Base-by-base conservation (phyloP, 1,140 invertebrate species). In the Plodia interpunctella region DNA sequence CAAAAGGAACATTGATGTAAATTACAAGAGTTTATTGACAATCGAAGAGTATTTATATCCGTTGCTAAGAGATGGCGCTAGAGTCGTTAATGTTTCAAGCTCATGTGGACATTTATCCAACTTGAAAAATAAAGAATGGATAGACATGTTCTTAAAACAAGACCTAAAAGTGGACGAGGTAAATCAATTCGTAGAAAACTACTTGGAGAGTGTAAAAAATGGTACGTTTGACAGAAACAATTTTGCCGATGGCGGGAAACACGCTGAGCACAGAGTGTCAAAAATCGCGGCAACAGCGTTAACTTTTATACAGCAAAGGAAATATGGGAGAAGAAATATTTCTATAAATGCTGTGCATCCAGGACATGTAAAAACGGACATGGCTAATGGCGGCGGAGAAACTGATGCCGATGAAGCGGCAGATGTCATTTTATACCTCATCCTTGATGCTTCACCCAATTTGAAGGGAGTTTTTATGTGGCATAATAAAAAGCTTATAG, bases 1-100 rank as follows among this genome's bases (percentile, higher is more conserved):
- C 6, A 92, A 94, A 76, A 87, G 92, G 30, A 95, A 94, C 8
- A 83, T 95, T 2, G 85, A 88, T 44, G 90, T 92, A 0, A 96
- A 97, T 83, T 96, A 93, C 77, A 93, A 91, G 72, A 92, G 90
- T 44, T 91, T 93, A 18, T 66, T 94, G 19, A 86, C 86, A 62
- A 88, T 94, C 9, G 95, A 94, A 74, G 76, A 94, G 25, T 83
- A 83, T 55, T 79, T 96, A 9, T 95, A 94, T 80, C 95, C 95
- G 0, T 65, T 96, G 3, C 83, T 96, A 54, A 81, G 90, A 66
- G 83, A 93, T 62, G 91, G 93, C 84, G 94, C 94, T 50, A 92
- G 94, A 73, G 94, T 96, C 49, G 93, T 95, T 0, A 94, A 96
- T 79, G 72, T 97, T 0, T 95, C 94, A 2, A 95, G 95, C 77